Evolutionary conservation across 2,888 invertebrate species (phyloP).

Genomic region (Metopia argyrocephala): DNA sequence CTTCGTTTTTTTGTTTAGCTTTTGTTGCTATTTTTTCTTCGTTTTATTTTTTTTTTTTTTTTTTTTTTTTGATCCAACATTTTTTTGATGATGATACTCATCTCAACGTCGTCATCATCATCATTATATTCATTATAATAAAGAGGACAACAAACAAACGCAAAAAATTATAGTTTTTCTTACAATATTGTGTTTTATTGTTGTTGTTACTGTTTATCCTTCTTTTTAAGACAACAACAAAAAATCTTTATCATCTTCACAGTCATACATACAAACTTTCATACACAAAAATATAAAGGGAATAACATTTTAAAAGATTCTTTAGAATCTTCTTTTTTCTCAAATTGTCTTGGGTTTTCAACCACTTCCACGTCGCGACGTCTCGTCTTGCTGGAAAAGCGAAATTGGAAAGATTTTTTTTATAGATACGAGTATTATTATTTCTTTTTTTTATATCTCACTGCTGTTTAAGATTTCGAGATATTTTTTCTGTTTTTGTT

Average conservation of each 20-base stretch:
- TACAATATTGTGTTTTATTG: constrained; percentile 4
- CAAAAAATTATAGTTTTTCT: constrained; percentile 10
- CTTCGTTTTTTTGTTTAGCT: constrained; percentile 70
- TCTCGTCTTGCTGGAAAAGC: background rate
- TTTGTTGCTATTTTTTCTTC: constrained; percentile 15
- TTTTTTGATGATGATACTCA: constrained; percentile 43
- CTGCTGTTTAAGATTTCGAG: constrained; percentile 1
- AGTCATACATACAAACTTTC: background rate
- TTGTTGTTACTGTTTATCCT: constrained; percentile 41
- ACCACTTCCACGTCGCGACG: background rate
- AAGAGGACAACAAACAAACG: constrained; percentile 56
- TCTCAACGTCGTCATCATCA: constrained; percentile 33
- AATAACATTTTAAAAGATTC: constrained; percentile 25
- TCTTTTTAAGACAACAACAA: background rate
- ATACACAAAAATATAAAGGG: background rate
- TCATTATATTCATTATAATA: constrained; percentile 51
- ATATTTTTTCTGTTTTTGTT: constrained; percentile 1
- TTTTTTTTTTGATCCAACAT: constrained; percentile 21
- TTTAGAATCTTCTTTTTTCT: constrained; percentile 9
- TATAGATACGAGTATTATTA: background rate
- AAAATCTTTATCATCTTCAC: constrained; percentile 9
- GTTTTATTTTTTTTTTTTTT: background rate
- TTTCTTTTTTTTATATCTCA: background rate
- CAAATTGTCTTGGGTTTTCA: constrained; percentile 35
- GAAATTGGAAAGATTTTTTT: background rate